Percentiles rank a stretch among this genome's conserved stretches.
These are phyloP conservation scores for Alethe diademata DNA, from an alignment of 2,113 vertebrate genomes.

Conservation along the genomic window DNA sequence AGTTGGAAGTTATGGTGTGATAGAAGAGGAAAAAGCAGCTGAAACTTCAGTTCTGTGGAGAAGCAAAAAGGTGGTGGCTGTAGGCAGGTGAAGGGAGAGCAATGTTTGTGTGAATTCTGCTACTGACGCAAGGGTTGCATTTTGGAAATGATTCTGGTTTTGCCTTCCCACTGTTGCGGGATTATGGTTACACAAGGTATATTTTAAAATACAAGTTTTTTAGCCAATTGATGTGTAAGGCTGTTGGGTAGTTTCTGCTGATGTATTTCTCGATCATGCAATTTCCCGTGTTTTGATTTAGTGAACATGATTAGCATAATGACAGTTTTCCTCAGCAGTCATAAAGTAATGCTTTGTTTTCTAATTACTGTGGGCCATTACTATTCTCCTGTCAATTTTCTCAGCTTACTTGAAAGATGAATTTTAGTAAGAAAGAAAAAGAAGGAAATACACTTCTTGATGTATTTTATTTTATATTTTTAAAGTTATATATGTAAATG, in stretches of 20 bases:
- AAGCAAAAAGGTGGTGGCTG: not conserved
- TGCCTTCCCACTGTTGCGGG: not conserved
- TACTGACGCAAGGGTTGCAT: not conserved
- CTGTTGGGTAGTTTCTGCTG: not conserved
- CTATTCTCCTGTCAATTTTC: not conserved
- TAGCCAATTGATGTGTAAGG: not conserved
- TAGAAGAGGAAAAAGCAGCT: not conserved
- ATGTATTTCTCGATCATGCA: not conserved
- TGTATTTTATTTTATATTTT: not conserved
- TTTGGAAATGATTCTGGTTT: not conserved
- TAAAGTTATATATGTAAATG: not conserved
- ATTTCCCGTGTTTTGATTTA: slow-evolving; percentile 33
- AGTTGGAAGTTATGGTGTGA: not conserved
- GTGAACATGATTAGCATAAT: not conserved
- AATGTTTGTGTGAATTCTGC: not conserved
- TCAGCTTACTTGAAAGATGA: not conserved
- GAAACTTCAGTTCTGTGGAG: not conserved
- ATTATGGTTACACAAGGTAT: not conserved
- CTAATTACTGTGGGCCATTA: not conserved
- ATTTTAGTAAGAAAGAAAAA: not conserved
- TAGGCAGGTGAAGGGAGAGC: not conserved
- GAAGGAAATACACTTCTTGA: not conserved
- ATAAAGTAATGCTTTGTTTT: slow-evolving; percentile 13
- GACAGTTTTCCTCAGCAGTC: not conserved
- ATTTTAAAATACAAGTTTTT: not conserved